Conservation (phyloP, 2,888 invertebrate species). For the Tortricodes alternella region DNA sequence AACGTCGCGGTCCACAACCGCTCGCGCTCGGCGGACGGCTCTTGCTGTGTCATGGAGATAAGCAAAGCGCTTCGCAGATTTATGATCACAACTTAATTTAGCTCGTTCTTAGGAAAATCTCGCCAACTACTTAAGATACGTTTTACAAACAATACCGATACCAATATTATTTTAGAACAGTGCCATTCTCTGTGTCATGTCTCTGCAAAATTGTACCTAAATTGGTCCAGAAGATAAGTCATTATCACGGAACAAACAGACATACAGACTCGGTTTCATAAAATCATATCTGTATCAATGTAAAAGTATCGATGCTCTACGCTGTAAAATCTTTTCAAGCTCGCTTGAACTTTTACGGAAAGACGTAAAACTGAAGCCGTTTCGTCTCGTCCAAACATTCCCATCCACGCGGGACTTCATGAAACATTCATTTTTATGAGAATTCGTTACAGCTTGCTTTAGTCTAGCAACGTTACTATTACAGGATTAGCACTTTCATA, state of each 20-base stretch:
- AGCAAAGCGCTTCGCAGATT: conserved; percentile 17
- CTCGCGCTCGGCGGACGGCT: conserved; percentile 14
- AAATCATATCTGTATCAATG: too few species aligned
- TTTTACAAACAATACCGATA: neutral
- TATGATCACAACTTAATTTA: conserved; percentile 19
- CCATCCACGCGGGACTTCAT: neutral
- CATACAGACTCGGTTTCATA: too few species aligned
- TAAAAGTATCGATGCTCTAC: too few species aligned
- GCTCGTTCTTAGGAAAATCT: neutral
- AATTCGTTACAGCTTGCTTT: neutral
- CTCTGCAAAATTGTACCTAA: too few species aligned
- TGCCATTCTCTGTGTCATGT: too few species aligned
- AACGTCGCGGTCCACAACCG: conserved; percentile 35
- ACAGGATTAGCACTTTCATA: neutral
- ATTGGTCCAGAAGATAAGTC: too few species aligned
- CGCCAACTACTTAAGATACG: neutral
- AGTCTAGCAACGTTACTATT: neutral
- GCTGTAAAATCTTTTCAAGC: too few species aligned
- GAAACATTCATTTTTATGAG: neutral
- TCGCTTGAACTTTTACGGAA: neutral
- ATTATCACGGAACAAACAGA: too few species aligned
- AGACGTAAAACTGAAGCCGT: neutral
- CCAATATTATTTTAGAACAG: too few species aligned
- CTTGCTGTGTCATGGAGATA: conserved; percentile 20
- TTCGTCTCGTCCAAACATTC: too few species aligned